phyloP scores from a whole-genome alignment of 1,140 invertebrate genomes.

The Pseudomyrmex dendroicus region DNA sequence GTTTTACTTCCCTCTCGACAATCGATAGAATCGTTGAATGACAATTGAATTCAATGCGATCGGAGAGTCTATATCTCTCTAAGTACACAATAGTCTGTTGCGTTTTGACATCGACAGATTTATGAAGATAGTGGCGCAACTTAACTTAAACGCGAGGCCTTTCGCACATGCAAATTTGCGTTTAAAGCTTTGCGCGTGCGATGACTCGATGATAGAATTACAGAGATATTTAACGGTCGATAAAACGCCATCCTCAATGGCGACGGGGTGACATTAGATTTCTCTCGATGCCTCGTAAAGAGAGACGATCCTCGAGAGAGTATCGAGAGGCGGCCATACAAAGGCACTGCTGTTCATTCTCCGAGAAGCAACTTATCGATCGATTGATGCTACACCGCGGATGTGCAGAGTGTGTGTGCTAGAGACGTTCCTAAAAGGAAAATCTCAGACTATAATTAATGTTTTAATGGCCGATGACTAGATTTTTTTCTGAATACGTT shows the following conservation, averaged over 20 bases:
- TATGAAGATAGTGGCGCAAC: not conserved
- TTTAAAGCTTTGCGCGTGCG: constrained; percentile 2
- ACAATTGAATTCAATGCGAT: not conserved
- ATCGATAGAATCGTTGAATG: not conserved
- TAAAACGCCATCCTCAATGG: constrained; percentile 2
- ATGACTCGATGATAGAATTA: constrained; percentile 50
- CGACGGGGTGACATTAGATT: constrained; percentile 62
- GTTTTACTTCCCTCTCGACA: not conserved
- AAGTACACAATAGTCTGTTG: not conserved
- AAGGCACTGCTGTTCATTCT: constrained; percentile 33
- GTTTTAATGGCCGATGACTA: constrained; percentile 22
- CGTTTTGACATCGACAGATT: constrained; percentile 42
- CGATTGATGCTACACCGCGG: constrained; percentile 8
- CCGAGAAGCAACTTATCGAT: constrained; percentile 41
- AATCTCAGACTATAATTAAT: constrained; percentile 30
- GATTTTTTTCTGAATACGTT: not conserved
- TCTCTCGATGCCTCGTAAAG: constrained; percentile 32
- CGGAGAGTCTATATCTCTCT: not conserved
- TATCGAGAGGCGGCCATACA: constrained; percentile 39
- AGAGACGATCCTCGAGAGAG: not conserved
- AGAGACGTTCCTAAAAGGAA: not conserved
- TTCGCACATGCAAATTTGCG: constrained; percentile 47
- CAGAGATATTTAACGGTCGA: constrained; percentile 11
- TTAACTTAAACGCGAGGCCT: constrained; percentile 35
- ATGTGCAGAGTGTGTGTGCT: not conserved